Percentiles rank a stretch among this genome's conserved stretches.
phyloP scores from a whole-genome alignment of 2,888 invertebrate species.

The Elmis aenea region DNA sequence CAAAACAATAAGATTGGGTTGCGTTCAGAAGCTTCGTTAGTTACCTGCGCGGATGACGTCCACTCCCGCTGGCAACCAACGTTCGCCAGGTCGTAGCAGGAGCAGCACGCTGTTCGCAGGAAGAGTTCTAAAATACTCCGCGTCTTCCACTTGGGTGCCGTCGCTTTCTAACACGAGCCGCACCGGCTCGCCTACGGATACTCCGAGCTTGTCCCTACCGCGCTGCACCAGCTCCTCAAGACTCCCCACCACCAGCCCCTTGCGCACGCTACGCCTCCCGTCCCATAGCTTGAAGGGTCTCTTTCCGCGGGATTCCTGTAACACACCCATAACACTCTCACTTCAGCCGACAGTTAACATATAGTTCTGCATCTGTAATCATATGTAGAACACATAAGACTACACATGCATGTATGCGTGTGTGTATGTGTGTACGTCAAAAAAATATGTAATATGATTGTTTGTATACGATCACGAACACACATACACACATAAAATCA shows the following conservation, averaged over 20 bases:
- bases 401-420: neutral
- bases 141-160: constrained; percentile 96
- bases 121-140: constrained; percentile 90
- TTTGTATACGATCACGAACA: no score
- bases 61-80: constrained; percentile 90
- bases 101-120: constrained; percentile 87
- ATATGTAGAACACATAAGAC: constrained; percentile 15
- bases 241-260: constrained; percentile 87
- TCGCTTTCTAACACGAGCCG: constrained; percentile 90
- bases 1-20: constrained; percentile 8
- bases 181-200: constrained; percentile 81
- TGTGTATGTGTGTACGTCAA: neutral
- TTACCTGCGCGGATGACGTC: constrained; percentile 92
- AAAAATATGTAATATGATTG: neutral
- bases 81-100: constrained; percentile 82
- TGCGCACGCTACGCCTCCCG: constrained; percentile 88
- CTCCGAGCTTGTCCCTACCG: constrained; percentile 86
- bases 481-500: no score
- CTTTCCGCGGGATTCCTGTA: constrained; percentile 90
- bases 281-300: constrained; percentile 97
- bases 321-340: constrained; percentile 35
- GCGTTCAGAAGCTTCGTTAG: neutral
- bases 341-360: no score
- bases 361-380: constrained; percentile 10
- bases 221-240: constrained; percentile 69